A percentile compares a stretch with the other conserved stretches of the same genome.
These are phyloP conservation scores for Tineola bisselliella DNA, from an alignment of 2,888 invertebrate species.

Conservation along the genomic window DNA sequence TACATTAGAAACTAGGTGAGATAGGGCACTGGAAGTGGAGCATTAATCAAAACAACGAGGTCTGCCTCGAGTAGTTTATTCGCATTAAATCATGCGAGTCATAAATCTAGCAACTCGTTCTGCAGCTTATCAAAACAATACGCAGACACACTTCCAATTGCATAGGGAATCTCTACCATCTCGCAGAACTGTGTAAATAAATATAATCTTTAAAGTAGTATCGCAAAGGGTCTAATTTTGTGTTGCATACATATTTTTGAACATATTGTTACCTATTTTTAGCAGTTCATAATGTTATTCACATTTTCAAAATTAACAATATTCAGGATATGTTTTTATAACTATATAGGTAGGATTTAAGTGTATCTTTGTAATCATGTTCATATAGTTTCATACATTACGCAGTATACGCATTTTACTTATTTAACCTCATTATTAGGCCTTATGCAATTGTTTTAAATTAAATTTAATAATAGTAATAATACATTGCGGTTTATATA, in stretches of 20 bases:
- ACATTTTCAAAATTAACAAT: too few relatives aligned
- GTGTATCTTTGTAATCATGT: too few relatives aligned
- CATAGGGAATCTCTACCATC: constrained; percentile 14
- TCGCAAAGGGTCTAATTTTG: constrained; percentile 16
- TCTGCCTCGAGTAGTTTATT: constrained; percentile 61
- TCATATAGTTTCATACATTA: too few relatives aligned
- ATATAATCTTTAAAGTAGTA: constrained; percentile 15
- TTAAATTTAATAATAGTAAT: not conserved
- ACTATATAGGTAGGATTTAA: too few relatives aligned
- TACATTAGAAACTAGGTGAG: not conserved
- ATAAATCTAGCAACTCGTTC: constrained; percentile 67
- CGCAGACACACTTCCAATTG: constrained; percentile 62
- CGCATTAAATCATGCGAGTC: constrained; percentile 65
- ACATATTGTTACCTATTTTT: not conserved
- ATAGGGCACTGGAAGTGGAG: constrained; percentile 31
- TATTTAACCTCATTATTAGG: too few relatives aligned
- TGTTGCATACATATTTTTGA: too few relatives aligned
- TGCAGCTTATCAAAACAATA: constrained; percentile 69
- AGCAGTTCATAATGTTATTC: too few relatives aligned
- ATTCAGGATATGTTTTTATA: too few relatives aligned
- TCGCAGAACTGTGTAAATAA: not conserved
- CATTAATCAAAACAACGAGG: constrained; percentile 58
- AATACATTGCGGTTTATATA: not conserved
- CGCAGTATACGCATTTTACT: too few relatives aligned
- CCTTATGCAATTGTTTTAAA: not conserved